A percentile compares a stretch with the other conserved stretches of the same genome.
Evolutionary conservation across 2,797 vertebrate species (phyloP).

Genomic region (Dromococcyx pavoninus): DNA sequence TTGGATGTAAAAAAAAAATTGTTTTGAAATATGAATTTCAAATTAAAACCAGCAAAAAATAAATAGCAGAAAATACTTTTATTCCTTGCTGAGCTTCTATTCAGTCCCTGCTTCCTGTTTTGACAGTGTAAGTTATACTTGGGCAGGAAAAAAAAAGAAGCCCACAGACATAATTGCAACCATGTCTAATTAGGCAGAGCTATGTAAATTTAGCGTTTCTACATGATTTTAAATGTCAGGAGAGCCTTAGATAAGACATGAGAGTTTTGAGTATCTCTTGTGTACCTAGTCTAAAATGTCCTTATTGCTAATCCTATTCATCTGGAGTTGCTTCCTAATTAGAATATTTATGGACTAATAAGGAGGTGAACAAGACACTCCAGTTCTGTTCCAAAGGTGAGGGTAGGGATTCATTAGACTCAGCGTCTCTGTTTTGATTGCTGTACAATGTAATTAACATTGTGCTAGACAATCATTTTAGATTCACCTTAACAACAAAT

Average conservation of each 20-base stretch:
- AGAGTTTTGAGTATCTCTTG: slow-evolving; percentile 69
- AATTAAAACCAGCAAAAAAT: slow-evolving; percentile 1
- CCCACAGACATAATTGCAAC: slow-evolving; percentile 81
- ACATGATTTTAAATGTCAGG: slow-evolving; percentile 83
- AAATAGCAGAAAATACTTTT: slow-evolving; percentile 20
- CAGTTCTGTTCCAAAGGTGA: slow-evolving; percentile 83
- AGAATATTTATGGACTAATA: slow-evolving; percentile 91
- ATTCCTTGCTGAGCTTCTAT: background rate
- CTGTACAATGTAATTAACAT: slow-evolving; percentile 78
- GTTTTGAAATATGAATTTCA: background rate
- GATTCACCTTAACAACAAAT: slow-evolving; percentile 61
- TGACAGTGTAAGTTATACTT: slow-evolving; percentile 39
- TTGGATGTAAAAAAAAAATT: background rate
- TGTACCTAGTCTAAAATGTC: slow-evolving; percentile 63
- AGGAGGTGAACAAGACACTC: slow-evolving; percentile 85
- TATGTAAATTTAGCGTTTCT: slow-evolving; percentile 80
- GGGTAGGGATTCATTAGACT: slow-evolving; percentile 76
- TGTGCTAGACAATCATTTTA: slow-evolving; percentile 46
- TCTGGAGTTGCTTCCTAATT: slow-evolving; percentile 85
- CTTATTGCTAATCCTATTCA: slow-evolving; percentile 82
- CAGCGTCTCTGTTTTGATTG: slow-evolving; percentile 74
- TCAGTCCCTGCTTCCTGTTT: slow-evolving; percentile 56
- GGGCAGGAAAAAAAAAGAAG: slow-evolving; percentile 56
- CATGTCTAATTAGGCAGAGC: slow-evolving; percentile 86
- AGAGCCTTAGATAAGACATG: slow-evolving; percentile 76